Evolutionary conservation across 2,113 vertebrate genomes (phyloP).

Genomic region (Riparia riparia): DNA sequence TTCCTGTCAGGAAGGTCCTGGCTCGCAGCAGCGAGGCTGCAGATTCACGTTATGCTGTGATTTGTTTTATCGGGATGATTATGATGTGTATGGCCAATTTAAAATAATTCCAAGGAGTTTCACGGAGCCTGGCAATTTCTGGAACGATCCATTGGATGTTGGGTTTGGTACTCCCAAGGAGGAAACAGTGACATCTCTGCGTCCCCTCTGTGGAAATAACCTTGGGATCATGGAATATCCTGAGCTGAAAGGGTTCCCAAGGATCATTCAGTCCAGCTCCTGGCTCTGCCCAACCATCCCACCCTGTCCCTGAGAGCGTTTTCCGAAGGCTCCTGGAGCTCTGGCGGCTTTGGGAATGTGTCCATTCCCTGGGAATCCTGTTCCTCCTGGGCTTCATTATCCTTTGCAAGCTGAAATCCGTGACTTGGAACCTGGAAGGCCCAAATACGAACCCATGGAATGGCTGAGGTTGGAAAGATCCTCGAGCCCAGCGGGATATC

Average conservation of each 20-base stretch:
- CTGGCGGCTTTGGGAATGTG: neutral
- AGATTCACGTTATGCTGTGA: neutral
- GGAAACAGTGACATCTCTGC: fast-evolving
- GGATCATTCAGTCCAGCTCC: neutral
- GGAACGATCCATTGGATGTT: neutral
- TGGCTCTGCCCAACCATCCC: neutral
- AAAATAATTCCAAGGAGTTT: neutral
- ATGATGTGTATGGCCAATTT: fast-evolving
- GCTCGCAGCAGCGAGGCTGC: neutral
- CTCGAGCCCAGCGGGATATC: neutral
- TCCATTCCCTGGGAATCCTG: neutral
- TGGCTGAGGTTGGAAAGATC: neutral
- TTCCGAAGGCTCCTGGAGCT: neutral
- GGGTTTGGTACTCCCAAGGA: neutral
- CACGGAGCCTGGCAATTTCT: neutral
- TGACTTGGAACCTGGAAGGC: neutral
- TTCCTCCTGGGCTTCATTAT: neutral
- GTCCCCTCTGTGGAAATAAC: neutral
- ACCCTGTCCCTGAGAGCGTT: neutral
- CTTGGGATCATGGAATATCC: neutral
- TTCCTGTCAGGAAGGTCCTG: neutral
- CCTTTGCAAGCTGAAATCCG: neutral
- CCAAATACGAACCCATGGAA: too few relatives aligned
- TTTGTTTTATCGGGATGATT: neutral
- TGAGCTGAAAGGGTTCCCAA: neutral